A percentile compares a stretch with the other conserved stretches of the same genome.
phyloP scores from a whole-genome alignment of 2,888 invertebrate species.

The Hemithea aestivaria region DNA sequence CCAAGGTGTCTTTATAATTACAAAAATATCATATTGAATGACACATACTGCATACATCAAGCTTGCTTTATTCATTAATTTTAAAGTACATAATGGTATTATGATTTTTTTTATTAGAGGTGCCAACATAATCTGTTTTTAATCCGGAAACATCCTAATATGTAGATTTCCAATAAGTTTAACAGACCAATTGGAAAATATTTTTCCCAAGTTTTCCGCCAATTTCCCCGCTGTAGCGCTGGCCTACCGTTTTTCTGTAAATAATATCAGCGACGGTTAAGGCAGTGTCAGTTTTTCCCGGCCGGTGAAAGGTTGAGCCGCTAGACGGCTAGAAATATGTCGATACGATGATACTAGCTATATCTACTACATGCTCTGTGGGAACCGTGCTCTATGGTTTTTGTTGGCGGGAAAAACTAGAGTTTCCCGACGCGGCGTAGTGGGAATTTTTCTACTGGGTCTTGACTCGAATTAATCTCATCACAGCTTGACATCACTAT shows the following conservation, averaged over 20 bases:
- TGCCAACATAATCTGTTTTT: no score
- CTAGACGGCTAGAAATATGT: constrained; percentile 65
- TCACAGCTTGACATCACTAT: no score
- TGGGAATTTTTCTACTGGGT: constrained; percentile 11
- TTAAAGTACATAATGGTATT: no score
- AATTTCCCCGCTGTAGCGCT: constrained; percentile 37
- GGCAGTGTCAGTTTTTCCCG: constrained; percentile 72
- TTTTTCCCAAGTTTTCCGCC: constrained; percentile 27
- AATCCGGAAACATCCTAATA: no score
- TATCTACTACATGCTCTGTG: constrained; percentile 45
- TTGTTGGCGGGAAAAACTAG: constrained; percentile 20
- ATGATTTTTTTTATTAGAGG: no score
- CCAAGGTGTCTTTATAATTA: no score
- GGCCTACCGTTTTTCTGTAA: constrained; percentile 67
- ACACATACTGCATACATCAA: no score
- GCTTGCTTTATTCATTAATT: no score
- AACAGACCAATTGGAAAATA: no score
- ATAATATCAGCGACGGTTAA: constrained; percentile 66
- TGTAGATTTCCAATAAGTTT: not conserved
- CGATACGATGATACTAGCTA: constrained; percentile 60
- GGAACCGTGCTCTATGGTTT: constrained; percentile 37
- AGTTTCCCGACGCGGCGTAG: constrained; percentile 14
- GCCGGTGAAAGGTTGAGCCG: constrained; percentile 71
- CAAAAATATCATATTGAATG: no score
- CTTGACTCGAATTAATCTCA: no score